Base-by-base conservation (phyloP, 64 coral and sea anemone species). In the Stylophora pistillata region DNA sequence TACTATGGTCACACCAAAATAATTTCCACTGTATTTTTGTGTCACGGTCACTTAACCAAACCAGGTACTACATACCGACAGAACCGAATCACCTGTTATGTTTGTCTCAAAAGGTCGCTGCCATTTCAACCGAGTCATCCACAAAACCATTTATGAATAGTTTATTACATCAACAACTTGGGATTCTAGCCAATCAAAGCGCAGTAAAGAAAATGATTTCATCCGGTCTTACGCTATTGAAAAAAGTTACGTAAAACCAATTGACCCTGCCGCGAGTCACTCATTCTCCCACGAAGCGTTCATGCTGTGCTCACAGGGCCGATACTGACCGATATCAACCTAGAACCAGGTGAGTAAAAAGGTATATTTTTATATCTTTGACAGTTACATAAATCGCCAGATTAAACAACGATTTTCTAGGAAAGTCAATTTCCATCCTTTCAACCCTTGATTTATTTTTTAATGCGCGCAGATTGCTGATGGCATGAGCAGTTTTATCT, bases 181-280 rank as follows among this genome's bases (percentile, higher is more conserved):
- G 26, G 10, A 21, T 54, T 33, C 16, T 37, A 63, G 41, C 80
- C 80, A 84, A 84, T 84, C 32, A 84, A 84, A 70, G 23, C 21
- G 7, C 33, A 70, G 17, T 32, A 78, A 15, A 60, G 14, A 84
- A 15, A 52, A 70, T 84, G 80, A 84, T 84, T 69, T 84, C 80
- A 84, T 84, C 80, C 65, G 37, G 20, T 26, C 21, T 12, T 27
- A 37, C 15, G 31, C 80, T 41, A 84, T 69, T 69, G 31, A 69
- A 37, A 69, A 63, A 41, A 34, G 10, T 69, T 65, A 23, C 31
- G 80, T 47, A 25, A 68, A 20, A 21, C 2, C 5, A 58, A 34
- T 1, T 23, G 25, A 53, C 32, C 69, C 69, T 16, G 37, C 37
- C 3, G 37, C 7, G 37, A 65, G 33, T 69, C 30, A 12, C 14